Evolutionary conservation across 2,888 invertebrate genomes (phyloP).

Genomic region (Lissocephala sabroskyi): DNA sequence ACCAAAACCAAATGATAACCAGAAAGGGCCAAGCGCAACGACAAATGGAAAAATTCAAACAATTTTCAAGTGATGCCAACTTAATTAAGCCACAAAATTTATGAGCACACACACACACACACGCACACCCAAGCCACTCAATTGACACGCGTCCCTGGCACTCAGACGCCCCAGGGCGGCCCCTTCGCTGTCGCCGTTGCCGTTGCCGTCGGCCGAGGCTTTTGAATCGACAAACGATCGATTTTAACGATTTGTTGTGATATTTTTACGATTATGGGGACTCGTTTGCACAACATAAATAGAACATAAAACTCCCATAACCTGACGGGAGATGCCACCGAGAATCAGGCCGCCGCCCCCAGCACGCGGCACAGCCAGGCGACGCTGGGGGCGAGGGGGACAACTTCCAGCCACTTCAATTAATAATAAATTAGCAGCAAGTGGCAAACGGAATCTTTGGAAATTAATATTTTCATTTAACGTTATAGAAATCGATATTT

Average conservation of each 20-base stretch:
- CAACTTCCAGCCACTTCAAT: constrained; percentile 52
- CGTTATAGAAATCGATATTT: constrained; percentile 35
- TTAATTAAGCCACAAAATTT: constrained; percentile 69
- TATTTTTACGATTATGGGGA: constrained; percentile 73
- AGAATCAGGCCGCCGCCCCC: constrained; percentile 8
- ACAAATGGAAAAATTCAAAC: constrained; percentile 39
- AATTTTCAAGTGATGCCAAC: constrained; percentile 63
- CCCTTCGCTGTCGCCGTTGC: constrained; percentile 39
- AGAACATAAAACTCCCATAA: constrained; percentile 71
- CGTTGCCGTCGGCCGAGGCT: too few species aligned
- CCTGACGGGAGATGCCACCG: constrained; percentile 35
- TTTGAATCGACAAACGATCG: constrained; percentile 48
- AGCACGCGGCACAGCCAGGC: constrained; percentile 23
- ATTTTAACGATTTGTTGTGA: constrained; percentile 74
- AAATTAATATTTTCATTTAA: constrained; percentile 49
- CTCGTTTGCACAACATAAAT: constrained; percentile 73
- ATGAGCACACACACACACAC: constrained; percentile 46
- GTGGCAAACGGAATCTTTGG: constrained; percentile 22
- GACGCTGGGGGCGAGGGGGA: too few species aligned
- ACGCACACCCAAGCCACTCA: constrained; percentile 31
- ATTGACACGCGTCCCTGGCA: constrained; percentile 53
- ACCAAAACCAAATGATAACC: not conserved
- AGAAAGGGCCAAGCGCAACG: constrained; percentile 10
- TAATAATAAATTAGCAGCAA: constrained; percentile 59
- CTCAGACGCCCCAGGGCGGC: constrained; percentile 18